Conservation (phyloP, 23 tunicate genomes). For the Halocynthia roretzi region DNA sequence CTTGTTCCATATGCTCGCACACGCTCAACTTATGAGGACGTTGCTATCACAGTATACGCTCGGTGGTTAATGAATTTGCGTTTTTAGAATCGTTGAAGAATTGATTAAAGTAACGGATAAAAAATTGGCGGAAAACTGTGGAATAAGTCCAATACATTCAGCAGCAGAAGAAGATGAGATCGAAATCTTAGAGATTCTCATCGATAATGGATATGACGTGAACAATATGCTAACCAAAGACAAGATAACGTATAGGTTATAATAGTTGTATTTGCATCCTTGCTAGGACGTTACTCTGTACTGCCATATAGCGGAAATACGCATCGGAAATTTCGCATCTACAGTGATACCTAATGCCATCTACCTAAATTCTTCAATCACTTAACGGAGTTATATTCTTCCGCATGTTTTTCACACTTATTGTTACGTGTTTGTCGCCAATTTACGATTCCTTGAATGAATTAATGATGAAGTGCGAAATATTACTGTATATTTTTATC, state of each 20-base stretch:
- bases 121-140: constrained; percentile 57
- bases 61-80: neutral
- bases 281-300: neutral
- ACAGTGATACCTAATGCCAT: neutral
- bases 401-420: neutral
- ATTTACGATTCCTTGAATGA: no score
- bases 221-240: constrained; percentile 56
- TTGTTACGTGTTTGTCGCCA: neutral
- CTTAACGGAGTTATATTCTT: neutral
- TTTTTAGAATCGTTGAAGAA: constrained; percentile 55
- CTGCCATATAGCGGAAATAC: no score
- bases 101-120: constrained; percentile 59
- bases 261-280: neutral
- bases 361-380: no score
- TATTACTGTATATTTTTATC: neutral
- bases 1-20: neutral
- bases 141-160: constrained; percentile 79
- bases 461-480: neutral
- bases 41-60: neutral
- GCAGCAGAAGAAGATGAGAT: constrained; percentile 83
- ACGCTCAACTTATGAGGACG: neutral
- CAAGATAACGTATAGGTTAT: constrained; percentile 67
- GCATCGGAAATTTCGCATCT: no score
- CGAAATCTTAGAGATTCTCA: constrained; percentile 64
- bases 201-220: constrained; percentile 88